These are phyloP conservation scores for Pogonomyrmex californicus DNA, from an alignment of 1,140 invertebrate genomes.

Conservation along the genomic window DNA sequence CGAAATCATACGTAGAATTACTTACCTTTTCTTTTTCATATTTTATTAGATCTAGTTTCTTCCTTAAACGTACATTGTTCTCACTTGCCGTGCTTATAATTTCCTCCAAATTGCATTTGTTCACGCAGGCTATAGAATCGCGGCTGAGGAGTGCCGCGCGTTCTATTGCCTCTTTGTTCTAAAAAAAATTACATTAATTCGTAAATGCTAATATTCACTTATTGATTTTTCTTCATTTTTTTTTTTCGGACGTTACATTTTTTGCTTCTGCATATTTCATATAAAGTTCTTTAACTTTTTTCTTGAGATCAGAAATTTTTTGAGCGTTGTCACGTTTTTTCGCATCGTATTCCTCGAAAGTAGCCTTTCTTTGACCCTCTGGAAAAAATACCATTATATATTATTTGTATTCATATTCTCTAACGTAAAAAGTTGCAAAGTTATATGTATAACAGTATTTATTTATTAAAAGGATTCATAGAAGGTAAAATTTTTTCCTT, in stretches of 20 bases:
- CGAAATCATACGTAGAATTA: not conserved
- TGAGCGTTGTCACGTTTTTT: slow-evolving; percentile 91
- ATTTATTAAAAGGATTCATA: slow-evolving; percentile 3
- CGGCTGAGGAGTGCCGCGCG: slow-evolving; percentile 78
- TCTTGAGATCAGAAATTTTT: slow-evolving; percentile 91
- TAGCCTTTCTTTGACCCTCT: slow-evolving; percentile 94
- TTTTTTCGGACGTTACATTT: slow-evolving; percentile 81
- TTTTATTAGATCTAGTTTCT: slow-evolving; percentile 91
- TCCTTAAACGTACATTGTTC: slow-evolving; percentile 92
- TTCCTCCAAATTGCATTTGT: slow-evolving; percentile 86
- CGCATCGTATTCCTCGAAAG: slow-evolving; percentile 92
- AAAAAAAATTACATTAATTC: slow-evolving; percentile 45
- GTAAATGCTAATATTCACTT: not conserved
- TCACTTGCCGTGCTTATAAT: slow-evolving; percentile 90
- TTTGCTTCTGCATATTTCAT: slow-evolving; percentile 88
- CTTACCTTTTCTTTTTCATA: slow-evolving; percentile 89
- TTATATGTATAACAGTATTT: not conserved
- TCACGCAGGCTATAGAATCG: slow-evolving; percentile 79
- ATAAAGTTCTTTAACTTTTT: slow-evolving; percentile 90
- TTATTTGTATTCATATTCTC: not conserved
- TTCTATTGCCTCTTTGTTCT: slow-evolving; percentile 84
- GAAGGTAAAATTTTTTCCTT: not conserved
- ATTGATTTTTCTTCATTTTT: not conserved
- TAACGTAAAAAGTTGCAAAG: not conserved
- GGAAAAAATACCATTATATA: slow-evolving; percentile 19